Base-by-base conservation (phyloP, 2,888 invertebrate species). In the Gibbula magus region DNA sequence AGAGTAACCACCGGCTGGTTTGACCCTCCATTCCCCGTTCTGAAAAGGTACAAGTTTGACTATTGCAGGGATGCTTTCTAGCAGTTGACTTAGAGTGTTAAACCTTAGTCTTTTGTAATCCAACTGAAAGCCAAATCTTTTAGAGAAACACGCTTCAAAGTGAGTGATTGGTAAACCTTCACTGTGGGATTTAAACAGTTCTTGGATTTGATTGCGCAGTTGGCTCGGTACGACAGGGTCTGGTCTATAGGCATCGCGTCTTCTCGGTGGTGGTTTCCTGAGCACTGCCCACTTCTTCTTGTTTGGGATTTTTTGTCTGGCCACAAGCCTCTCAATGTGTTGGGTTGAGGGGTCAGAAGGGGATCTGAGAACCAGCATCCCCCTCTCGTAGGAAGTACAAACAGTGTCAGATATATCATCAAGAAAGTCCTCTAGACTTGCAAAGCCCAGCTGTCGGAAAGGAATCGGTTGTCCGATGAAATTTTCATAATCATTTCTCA, bases 261-360 rank as follows among this genome's bases (percentile, higher is more conserved):
- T 66, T 29, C 25, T 52, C 22, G 66, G 32, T 51, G 66, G 39
- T 32, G 73, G n/a, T 2, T 39, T 81, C 25, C 84, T 73, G 66
- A 84, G 77, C 2, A 84, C 83, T 18, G 85, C 86, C 82, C 82
- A 85, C 79, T 88, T 88, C 8, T 84, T 85, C 67, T 85, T 85
- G 77, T 84, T 86, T 1, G 83, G 61, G 0, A 88, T 78, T 79
- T 86, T 90, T 77, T 90, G 90, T 54, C 84, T 85, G 0, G 88
- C 84, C 7, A 91, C 90, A 35, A 91, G 73, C 75, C 82, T 87
- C 79, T 88, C 86, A n/a, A 91, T 90, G 76, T 90, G 89, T 22
- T 83, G 73, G 2, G 89, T 90, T 2, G 85, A 82, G 35, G 85
- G 86, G 73, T 89, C 87, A 2, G 88, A 84, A 4, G 88, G 85